Percentiles rank a stretch among this genome's conserved stretches.
Conservation (phyloP, 1,140 invertebrate genomes). For the Lanistes nyassanus region DNA sequence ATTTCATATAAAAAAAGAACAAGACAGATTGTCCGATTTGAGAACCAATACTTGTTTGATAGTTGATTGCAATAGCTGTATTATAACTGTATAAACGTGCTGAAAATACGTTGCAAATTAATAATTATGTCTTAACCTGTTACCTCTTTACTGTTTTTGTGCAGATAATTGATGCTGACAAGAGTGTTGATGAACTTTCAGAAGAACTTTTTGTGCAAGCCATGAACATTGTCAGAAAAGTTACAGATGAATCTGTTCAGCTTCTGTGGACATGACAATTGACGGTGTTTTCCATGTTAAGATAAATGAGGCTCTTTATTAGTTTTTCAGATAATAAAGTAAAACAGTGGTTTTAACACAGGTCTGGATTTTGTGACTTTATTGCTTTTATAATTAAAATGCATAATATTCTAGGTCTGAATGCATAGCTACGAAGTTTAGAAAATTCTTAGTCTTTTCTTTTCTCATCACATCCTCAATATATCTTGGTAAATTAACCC, state of each 20-base stretch:
- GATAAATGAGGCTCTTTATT: too few species aligned
- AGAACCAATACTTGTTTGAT: neutral
- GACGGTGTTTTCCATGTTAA: too few species aligned
- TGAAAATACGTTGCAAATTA: slow-evolving; percentile 3
- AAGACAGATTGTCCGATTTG: neutral
- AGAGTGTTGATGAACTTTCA: slow-evolving; percentile 44
- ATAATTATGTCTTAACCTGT: neutral
- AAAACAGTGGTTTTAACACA: too few species aligned
- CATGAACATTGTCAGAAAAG: slow-evolving; percentile 31
- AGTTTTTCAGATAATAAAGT: too few species aligned
- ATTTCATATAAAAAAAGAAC: neutral
- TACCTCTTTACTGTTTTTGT: slow-evolving; percentile 14
- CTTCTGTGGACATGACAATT: slow-evolving; percentile 50
- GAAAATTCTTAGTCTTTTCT: too few species aligned
- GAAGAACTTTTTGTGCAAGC: slow-evolving; percentile 35
- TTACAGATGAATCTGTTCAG: slow-evolving; percentile 30
- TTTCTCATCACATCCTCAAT: too few species aligned
- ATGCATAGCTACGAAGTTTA: too few species aligned
- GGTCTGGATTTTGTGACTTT: too few species aligned
- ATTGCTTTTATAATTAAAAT: too few species aligned
- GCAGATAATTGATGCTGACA: slow-evolving; percentile 49
- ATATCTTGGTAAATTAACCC: too few species aligned
- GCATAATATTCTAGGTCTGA: too few species aligned
- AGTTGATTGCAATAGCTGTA: neutral
- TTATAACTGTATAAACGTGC: neutral